Evolutionary conservation across 2,888 invertebrate species (phyloP), one percentile per base, ranked within the genome.

Genomic region (Plutella xylostella): DNA sequence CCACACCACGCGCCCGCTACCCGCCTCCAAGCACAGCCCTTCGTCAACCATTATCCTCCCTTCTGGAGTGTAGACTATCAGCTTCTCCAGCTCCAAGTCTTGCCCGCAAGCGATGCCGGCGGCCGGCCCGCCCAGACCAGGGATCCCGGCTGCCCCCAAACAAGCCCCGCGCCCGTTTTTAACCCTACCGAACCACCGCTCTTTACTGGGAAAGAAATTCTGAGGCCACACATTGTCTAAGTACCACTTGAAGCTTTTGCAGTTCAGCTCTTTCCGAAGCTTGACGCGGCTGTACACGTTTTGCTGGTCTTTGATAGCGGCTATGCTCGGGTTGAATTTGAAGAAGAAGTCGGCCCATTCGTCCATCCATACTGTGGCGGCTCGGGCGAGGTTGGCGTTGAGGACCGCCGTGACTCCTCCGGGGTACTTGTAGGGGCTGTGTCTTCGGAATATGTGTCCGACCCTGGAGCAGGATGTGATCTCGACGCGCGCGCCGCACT

Each of bases 351-450:
- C 91, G 11, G 93, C 92, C 93, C 97, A 98, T 45, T 98, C 93
- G 65, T 98, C 98, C 93, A 99, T 94, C 98, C 98, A 99, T 0
- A 98, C 98, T 2, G 93, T 86, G 0, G 97, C 97, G 0, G 96
- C 97, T 47, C 99, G 85, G 0, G 96, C 96, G 28, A 97, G 84
- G 78, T 99, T 99, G 0, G 92, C 88, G 55, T 94, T 92, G 1
- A 98, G 85, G n/a, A 95, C 91, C 54, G 93, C 91, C 1, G 89
- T 88, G 4, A 96, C 92, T 0, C 97, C 98, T 0, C 97, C 97
- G 0, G 94, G 93, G 75, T 98, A 98, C 1, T 94, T 92, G 65
- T 99, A 98, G 0, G 98, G 98, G 1, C 97, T 96, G 35, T 92
- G 92, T 70, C 93, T 92, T 42, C 97, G 87, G 64, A 97, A 97